phyloP scores from a whole-genome alignment of 35 echinoderm and acorn worm genomes.

The Strongylocentrotus purpuratus region DNA sequence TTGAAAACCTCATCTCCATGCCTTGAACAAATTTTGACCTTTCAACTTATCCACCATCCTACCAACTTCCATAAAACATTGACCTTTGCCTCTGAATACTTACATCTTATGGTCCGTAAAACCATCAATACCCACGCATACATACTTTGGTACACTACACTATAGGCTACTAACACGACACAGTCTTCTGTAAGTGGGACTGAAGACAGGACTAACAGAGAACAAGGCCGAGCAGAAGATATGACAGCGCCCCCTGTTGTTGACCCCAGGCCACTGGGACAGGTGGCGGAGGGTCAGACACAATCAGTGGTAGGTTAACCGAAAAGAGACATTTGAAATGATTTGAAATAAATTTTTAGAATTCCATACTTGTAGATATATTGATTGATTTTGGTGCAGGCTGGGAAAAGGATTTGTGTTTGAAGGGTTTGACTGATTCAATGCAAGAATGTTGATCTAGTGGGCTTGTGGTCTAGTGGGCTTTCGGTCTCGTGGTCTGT shows the following conservation, averaged over 20 bases:
- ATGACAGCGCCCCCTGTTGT: constrained; percentile 10
- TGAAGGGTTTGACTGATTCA: no score
- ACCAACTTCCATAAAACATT: neutral
- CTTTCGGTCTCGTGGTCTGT: no score
- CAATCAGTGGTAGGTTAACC: neutral
- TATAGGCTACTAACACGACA: neutral
- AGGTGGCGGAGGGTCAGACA: neutral
- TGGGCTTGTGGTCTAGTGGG: no score
- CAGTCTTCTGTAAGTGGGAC: neutral
- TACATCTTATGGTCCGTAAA: no score
- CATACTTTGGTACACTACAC: neutral
- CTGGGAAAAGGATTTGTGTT: no score
- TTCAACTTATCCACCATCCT: neutral
- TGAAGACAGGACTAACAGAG: neutral
- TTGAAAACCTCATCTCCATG: neutral
- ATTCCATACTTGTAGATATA: no score
- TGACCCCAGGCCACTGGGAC: neutral
- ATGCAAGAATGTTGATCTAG: no score
- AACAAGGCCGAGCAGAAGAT: neutral
- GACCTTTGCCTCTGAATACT: neutral
- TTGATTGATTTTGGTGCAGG: no score
- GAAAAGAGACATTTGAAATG: neutral
- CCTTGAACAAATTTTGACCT: neutral
- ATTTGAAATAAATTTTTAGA: no score
- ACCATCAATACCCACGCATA: neutral